Base-by-base conservation (phyloP, 2,797 vertebrate genomes). In the Melanotaenia nigrans region DNA sequence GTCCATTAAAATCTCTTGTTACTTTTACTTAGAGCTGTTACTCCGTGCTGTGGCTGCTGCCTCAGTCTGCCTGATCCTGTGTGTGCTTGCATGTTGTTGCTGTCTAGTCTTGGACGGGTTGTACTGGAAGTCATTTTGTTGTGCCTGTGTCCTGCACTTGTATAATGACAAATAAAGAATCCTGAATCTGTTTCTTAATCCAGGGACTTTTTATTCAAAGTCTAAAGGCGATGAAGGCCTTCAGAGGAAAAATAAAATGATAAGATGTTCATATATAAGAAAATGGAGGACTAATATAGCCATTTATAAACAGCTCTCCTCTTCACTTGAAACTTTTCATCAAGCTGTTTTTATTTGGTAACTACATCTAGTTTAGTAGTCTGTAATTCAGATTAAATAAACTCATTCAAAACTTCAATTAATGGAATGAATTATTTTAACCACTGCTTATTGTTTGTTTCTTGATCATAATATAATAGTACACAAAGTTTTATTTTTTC, bases 201-300 rank as follows among this genome's bases (percentile, higher is more conserved):
- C 9, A 45, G 30, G 4, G 14, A 42, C 16, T 4, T 47, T 42
- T 61, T 51, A 35, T 73, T 72, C 16, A 55, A 24, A 58, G 18
- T 47, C 51, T 14, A 32, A 63, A 62, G 4, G 61, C 60, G 22
- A 22, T 56, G 33, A 71, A 68, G 49, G 22, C 33, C 49, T 58
- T 68, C 11, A 22, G 6, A 0, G 5, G 22, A 11, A n/a, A 38
- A 30, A 1, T 25, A 18, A 68, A 38, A 59, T 13, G 33, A 56
- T 66, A 32, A 66, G 36, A 18, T 14, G 58, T 64, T 35, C 30
- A 36, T 3, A 62, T 1, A 3, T 10, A 11, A n/a, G 20, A 49
- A 13, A 68, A 49, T 55, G 3, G 8, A 61, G 30, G 3, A 20
- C 9, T 38, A 56, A 59, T 63, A 3, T 59, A 30, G 32, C 5